Evolutionary conservation across 2,888 invertebrate genomes (phyloP), one percentile per base, ranked within the genome.

Genomic region (Mellilla xanthometata): DNA sequence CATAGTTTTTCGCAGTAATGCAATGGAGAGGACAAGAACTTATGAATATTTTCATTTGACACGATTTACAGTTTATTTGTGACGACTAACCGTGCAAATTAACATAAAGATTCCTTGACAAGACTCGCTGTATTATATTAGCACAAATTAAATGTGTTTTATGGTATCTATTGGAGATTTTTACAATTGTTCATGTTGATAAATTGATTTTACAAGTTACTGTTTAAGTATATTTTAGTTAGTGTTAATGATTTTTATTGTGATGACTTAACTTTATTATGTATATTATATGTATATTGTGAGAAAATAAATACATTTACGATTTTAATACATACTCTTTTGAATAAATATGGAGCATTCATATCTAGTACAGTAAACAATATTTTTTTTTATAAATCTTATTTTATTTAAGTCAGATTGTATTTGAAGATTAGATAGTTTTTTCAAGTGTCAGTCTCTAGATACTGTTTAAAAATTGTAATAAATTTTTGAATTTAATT

Each of bases 261-360:
- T 49, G 49, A 49, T 43, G 13, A 34, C 7, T 30, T 42, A 27
- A 27, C 27, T 30, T 39, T 35, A 48, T 19, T 19, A 8, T 24
- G 7, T 24, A 24, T 24, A 8, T 31, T 40, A 8, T 13, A 12
- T 40, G 40, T 40, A 36, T 41, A 30, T 38, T 46, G n/a, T 40
- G 41, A 48, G 10, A 36, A 39, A 50, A 44, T 49, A 38, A 49
- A 49, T 50, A 42, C 42, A 39, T 48, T 49, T 47, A 48, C 40
- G 43, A 50, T 45, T 42, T 24, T 24, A 36, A 30, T 27, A 19
- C 22, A 3, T 33, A n/a, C n/a, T n/a, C n/a, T n/a, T 45, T 19
- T 30, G 28, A 23, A 12, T 33, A 33, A 28, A 26, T 26, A 2
- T 26, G n/a, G n/a, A n/a, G n/a, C n/a, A n/a, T n/a, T n/a, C n/a